Base-by-base conservation (phyloP, 2,888 invertebrate genomes). In the Octodonta nipae region DNA sequence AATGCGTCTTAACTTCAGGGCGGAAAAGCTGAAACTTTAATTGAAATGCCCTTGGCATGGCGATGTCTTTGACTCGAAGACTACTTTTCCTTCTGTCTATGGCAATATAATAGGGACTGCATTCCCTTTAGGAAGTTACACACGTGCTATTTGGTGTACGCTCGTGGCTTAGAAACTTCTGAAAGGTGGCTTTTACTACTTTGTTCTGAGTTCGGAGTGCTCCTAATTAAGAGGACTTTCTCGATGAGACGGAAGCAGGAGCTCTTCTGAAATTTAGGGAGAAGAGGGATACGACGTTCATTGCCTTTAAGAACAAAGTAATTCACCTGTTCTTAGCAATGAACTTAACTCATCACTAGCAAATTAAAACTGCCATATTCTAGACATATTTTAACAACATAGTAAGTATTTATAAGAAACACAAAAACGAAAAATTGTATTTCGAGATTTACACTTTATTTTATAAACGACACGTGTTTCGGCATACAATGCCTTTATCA, bases 21-120 rank as follows among this genome's bases (percentile, higher is more conserved):
- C 13, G 25, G 11, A 13, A 10, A 24, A 36, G 34, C 45, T 45
- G 45, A 47, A 52, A 54, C 47, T 53, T 54, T 54, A 53, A 53
- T 54, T 53, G 54, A 52, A 55, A 54, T 52, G 52, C 52, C 47
- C 47, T 40, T 37, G 50, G 54, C 52, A 43, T 46, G 34, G 43
- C 46, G 36, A 45, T 46, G 50, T 49, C 52, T 55, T 55, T 55
- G 51, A 52, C 45, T 22, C 22, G 10, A 11, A 3, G n/a, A 11
- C 22, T 22, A 11, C 22, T 22, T 11, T 11, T 4, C 10, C 22
- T 22, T 11, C 22, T 22, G 4, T 11, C 10, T 22, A 22, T 4
- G 22, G 22, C 22, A 4, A 22, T 22, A 4, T 22, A 22, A 22
- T 22, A 22, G 22, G 22, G 22, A 11, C 11, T 22, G 22, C 22